Base-by-base conservation (phyloP, 1,140 invertebrate species). In the silkworm (Bombyx mori) region DNA sequence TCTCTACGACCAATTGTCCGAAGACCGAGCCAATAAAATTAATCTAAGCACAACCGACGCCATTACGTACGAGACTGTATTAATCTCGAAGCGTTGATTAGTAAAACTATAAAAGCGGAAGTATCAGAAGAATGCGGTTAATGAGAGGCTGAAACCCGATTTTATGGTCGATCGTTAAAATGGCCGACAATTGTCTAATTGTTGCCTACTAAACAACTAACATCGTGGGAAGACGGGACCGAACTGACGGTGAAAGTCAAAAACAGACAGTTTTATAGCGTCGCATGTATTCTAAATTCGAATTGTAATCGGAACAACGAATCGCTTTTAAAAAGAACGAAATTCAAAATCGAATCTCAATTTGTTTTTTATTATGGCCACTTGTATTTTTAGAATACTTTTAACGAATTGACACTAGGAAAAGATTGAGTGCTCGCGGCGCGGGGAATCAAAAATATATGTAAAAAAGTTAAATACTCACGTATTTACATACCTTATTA, bases 51-150 rank as follows among this genome's bases (percentile, higher is more conserved):
- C 72, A 71, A 68, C 73, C 74, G 65, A 79, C 75, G 74, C 80
- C 80, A 83, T 86, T 82, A 86, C 82, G 61, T 75, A 76, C 68
- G 64, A 61, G 71, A 75, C 80, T 71, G 75, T 79, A 86, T 86
- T 84, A 86, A 82, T 83, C 77, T 82, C 73, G 61, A 70, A 76
- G 76, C 77, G 81, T 86, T 86, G 83, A 86, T 86, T 86, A 84
- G 81, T 86, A 82, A 84, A 82, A 82, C 83, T 86, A 86, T 86
- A 84, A 86, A 86, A 84, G 81, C 79, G 79, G 83, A 84, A 86
- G 81, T 84, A 82, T 82, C 81, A 79, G 69, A 83, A 74, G 83
- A 86, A 86, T 86, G 82, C 78, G 83, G 81, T 84, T 86, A 86
- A 86, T 86, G 79, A 84, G 78, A 73, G 75, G 55, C 75, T 80